These are phyloP conservation scores for Tipula vernalis DNA, from an alignment of 2,888 invertebrate genomes.

Conservation along the genomic window DNA sequence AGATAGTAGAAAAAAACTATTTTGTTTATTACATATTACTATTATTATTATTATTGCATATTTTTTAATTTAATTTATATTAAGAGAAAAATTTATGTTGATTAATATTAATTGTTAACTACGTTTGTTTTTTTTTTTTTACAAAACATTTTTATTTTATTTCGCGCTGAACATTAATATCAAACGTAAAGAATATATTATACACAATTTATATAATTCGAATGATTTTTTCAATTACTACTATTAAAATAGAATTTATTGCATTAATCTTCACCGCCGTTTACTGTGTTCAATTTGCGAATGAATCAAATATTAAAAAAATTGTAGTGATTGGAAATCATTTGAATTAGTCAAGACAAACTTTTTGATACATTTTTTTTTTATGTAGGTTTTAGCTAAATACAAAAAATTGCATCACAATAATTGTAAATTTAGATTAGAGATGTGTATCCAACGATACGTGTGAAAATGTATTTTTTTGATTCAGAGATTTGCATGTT, in stretches of 20 bases:
- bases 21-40: not conserved
- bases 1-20: slow-evolving; percentile 30
- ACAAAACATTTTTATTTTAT: not conserved
- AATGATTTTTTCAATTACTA: not conserved
- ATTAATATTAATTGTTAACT: slow-evolving; percentile 10
- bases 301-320: not conserved
- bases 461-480: not conserved
- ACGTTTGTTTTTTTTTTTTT: slow-evolving; percentile 6
- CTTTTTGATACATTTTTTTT: slow-evolving; percentile 5
- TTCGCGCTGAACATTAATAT: slow-evolving; percentile 12
- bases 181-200: not conserved
- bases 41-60: slow-evolving; percentile 18
- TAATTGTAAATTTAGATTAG: not conserved
- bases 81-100: slow-evolving; percentile 12
- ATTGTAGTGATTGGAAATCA: not conserved
- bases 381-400: slow-evolving; percentile 6
- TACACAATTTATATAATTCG: not conserved
- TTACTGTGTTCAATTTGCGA: not conserved
- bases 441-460: not conserved
- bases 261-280: not conserved
- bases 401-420: not conserved
- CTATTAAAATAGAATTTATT: not conserved
- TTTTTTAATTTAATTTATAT: slow-evolving; percentile 27
- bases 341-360: not conserved
- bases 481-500: not conserved